Percentiles rank a stretch among this genome's conserved stretches.
phyloP scores from a whole-genome alignment of 2,797 vertebrate species.

The Arnoldichthys spilopterus region DNA sequence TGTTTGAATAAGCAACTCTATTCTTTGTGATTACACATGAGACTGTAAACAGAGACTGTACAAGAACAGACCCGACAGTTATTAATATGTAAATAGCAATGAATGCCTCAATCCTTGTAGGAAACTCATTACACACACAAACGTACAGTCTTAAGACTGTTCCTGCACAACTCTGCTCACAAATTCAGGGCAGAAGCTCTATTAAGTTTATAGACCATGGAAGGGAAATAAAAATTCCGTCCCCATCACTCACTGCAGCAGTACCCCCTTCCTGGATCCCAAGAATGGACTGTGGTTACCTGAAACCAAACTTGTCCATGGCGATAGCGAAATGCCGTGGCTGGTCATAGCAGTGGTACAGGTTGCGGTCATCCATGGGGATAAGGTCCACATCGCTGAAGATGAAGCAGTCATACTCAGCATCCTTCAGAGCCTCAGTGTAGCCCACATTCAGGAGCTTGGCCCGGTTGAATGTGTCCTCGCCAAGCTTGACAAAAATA shows the following conservation, averaged over 20 bases:
- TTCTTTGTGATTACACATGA: slow-evolving; percentile 33
- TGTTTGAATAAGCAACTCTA: slow-evolving; percentile 35
- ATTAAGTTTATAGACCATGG: slow-evolving; percentile 10
- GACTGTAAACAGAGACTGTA: slow-evolving; percentile 26
- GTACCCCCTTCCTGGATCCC: background rate
- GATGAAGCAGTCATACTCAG: slow-evolving; percentile 95
- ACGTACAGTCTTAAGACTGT: slow-evolving; percentile 9
- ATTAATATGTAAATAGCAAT: slow-evolving; percentile 51
- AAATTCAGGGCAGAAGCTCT: background rate
- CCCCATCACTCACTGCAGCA: background rate
- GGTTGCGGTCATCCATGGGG: slow-evolving; percentile 98
- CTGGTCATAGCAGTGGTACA: slow-evolving; percentile 97
- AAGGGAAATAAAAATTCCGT: slow-evolving; percentile 7
- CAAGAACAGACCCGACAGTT: slow-evolving; percentile 25
- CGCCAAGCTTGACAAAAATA: slow-evolving; percentile 81
- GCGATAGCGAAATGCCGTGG: slow-evolving; percentile 97
- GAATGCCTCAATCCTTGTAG: slow-evolving; percentile 29
- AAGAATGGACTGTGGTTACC: slow-evolving; percentile 70
- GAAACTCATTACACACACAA: slow-evolving; percentile 35
- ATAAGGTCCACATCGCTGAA: slow-evolving; percentile 98
- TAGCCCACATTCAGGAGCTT: slow-evolving; percentile 96
- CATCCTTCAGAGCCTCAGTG: slow-evolving; percentile 90
- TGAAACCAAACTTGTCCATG: slow-evolving; percentile 99
- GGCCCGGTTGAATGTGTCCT: slow-evolving; percentile 96
- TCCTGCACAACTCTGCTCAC: background rate